A percentile compares a stretch with the other conserved stretches of the same genome.
Evolutionary conservation across 2,888 invertebrate species (phyloP).

Genomic region (Thymelicus sylvestris): DNA sequence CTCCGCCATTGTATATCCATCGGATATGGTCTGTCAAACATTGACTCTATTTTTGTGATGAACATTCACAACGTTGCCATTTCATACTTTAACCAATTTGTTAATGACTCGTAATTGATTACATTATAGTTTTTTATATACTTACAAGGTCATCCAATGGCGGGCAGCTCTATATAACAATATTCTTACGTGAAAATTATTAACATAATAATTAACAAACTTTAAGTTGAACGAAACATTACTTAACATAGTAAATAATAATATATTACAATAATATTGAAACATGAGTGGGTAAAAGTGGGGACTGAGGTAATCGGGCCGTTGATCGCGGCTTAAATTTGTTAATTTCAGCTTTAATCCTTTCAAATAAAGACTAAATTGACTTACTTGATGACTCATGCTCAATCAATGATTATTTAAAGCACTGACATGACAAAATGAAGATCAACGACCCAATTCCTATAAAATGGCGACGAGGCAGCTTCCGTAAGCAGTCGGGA

Average conservation of each 20-base stretch:
- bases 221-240: not conserved
- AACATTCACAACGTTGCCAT: no score
- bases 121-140: no score
- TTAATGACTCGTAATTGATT: no score
- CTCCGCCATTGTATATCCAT: not conserved
- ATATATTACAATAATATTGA: slow-evolving; percentile 6
- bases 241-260: slow-evolving; percentile 14
- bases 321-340: not conserved
- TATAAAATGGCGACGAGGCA: slow-evolving; percentile 17
- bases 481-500: not conserved
- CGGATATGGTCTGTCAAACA: not conserved
- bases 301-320: slow-evolving; percentile 3
- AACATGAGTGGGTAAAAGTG: slow-evolving; percentile 27
- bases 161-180: not conserved
- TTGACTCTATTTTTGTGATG: no score
- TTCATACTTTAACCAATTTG: no score
- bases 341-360: not conserved
- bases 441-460: slow-evolving; percentile 15
- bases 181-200: not conserved
- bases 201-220: slow-evolving; percentile 3
- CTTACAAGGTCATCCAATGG: not conserved
- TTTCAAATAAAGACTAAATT: not conserved
- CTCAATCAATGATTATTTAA: not conserved
- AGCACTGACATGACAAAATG: slow-evolving; percentile 1
- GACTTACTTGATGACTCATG: not conserved